These are phyloP conservation scores for Thomomys bottae DNA, from an alignment of 2,113 vertebrate genomes.

Conservation along the genomic window DNA sequence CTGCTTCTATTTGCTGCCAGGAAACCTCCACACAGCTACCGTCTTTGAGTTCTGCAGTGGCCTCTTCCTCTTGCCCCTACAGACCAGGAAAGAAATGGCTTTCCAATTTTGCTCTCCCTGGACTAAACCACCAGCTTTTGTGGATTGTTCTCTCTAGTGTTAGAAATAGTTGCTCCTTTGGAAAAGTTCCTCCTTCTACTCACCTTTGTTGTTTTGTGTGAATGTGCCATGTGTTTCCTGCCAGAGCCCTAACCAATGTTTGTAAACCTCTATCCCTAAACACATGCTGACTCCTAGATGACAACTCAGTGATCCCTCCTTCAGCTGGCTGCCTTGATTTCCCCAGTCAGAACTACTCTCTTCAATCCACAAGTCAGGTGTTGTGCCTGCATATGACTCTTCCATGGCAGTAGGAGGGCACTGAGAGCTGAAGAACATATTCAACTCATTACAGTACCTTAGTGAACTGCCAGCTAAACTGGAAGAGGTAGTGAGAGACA, in stretches of 20 bases:
- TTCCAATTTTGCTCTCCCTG: background rate
- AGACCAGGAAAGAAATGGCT: background rate
- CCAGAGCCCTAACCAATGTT: background rate
- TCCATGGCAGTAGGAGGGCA: background rate
- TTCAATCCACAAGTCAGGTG: background rate
- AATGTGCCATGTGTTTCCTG: slow-evolving; percentile 11
- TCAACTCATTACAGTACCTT: background rate
- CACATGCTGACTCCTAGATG: background rate
- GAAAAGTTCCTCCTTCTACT: background rate
- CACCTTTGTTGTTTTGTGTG: background rate
- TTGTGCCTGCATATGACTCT: background rate
- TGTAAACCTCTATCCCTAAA: background rate
- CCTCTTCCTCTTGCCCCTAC: background rate
- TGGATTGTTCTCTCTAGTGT: background rate
- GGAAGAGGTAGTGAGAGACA: background rate
- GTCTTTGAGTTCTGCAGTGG: background rate
- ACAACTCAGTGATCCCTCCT: background rate
- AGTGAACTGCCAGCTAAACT: background rate
- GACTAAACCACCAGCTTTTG: background rate
- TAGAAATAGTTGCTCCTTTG: background rate
- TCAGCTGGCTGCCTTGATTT: background rate
- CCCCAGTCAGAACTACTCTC: background rate
- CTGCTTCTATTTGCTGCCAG: background rate
- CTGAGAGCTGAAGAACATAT: background rate
- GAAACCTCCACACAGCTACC: background rate